phyloP scores from a whole-genome alignment of 2,888 invertebrate species.

The Marronus borbonicus region DNA sequence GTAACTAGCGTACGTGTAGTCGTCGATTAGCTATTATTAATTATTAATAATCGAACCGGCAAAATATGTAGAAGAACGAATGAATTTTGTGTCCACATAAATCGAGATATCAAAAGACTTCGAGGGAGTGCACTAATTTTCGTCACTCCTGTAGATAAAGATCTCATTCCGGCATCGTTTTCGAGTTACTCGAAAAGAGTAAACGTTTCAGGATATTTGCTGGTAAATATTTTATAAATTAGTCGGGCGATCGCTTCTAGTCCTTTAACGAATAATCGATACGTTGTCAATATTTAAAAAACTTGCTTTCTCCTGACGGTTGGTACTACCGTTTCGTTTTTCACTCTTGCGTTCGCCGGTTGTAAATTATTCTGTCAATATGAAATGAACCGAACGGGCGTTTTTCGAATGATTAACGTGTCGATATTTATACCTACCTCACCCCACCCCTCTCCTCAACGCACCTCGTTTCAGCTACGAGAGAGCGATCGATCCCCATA shows the following conservation, averaged over 20 bases:
- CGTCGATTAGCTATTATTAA: too few species aligned
- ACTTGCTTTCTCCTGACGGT: not conserved
- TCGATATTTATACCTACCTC: constrained; percentile 5
- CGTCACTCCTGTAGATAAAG: too few species aligned
- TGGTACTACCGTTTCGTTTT: constrained; percentile 1
- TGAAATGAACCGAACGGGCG: constrained; percentile 30
- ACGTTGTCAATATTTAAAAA: constrained; percentile 28
- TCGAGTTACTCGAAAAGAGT: not conserved
- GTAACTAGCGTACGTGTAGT: too few species aligned
- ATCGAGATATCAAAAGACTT: too few species aligned
- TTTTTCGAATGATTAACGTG: constrained; percentile 37
- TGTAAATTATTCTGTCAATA: constrained; percentile 43
- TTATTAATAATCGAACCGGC: too few species aligned
- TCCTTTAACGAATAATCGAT: constrained; percentile 25
- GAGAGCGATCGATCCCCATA: constrained; percentile 14
- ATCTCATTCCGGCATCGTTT: not conserved
- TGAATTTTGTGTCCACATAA: too few species aligned
- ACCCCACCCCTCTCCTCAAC: not conserved
- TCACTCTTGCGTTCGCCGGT: not conserved
- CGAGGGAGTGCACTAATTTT: too few species aligned
- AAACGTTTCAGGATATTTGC: constrained; percentile 24
- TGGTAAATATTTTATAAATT: constrained; percentile 38
- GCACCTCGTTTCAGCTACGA: too few species aligned
- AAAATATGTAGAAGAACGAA: too few species aligned
- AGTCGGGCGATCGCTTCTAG: not conserved